Evolutionary conservation across 2,888 invertebrate genomes (phyloP).

Genomic region (Sialis fuliginosa): DNA sequence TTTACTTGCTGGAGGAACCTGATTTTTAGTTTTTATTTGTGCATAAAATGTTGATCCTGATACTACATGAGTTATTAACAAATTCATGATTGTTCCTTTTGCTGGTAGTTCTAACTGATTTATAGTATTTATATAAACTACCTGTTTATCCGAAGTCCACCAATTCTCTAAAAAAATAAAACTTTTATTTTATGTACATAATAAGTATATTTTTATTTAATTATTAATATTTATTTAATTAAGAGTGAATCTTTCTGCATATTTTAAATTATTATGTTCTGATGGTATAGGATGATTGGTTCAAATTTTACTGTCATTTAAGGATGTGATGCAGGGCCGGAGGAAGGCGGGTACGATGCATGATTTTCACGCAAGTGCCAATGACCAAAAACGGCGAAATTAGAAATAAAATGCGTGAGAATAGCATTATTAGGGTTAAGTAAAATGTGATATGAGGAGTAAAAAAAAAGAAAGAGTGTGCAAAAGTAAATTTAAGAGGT

Average conservation of each 20-base stretch:
- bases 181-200: neutral
- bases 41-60: slow-evolving; percentile 1
- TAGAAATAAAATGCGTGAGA: too few species aligned
- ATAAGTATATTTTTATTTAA: neutral
- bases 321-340: too few species aligned
- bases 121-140: neutral
- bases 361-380: too few species aligned
- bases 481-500: too few species aligned
- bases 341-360: too few species aligned
- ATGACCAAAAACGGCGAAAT: too few species aligned
- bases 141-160: slow-evolving; percentile 1
- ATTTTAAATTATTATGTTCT: too few species aligned
- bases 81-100: neutral
- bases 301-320: too few species aligned
- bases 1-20: neutral
- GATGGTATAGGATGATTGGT: too few species aligned
- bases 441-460: too few species aligned
- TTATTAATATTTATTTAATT: neutral
- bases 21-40: neutral
- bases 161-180: neutral
- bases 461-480: too few species aligned
- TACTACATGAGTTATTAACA: neutral
- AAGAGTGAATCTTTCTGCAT: neutral
- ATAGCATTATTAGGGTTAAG: too few species aligned
- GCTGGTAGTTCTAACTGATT: neutral